Evolutionary conservation across 2,888 invertebrate species (phyloP).

Genomic region (Agriopis aurantiaria): DNA sequence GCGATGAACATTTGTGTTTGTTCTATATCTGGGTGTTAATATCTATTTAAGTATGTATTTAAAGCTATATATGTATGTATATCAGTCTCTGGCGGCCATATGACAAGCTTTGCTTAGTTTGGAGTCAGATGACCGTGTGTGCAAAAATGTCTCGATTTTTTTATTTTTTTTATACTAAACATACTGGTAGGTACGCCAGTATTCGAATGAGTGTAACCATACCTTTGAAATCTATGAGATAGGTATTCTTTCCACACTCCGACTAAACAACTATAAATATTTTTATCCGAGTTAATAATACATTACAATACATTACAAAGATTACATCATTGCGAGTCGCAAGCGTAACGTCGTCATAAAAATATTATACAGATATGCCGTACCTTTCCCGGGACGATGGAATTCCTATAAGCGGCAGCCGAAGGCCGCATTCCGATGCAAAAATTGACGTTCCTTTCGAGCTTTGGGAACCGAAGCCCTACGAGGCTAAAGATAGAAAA

Average conservation of each 20-base stretch:
- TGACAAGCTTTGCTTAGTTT: no score
- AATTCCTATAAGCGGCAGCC: slow-evolving; percentile 56
- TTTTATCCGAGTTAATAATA: slow-evolving; percentile 3
- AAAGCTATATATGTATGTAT: no score
- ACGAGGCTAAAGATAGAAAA: slow-evolving; percentile 7
- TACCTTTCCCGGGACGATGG: slow-evolving; percentile 42
- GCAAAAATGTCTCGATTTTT: no score
- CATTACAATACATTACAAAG: slow-evolving; percentile 15
- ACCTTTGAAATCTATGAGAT: no score
- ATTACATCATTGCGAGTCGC: slow-evolving; percentile 10
- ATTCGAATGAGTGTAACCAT: no score
- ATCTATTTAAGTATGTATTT: no score
- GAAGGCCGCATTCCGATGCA: slow-evolving; percentile 55
- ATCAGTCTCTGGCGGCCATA: no score
- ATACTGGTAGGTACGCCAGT: no score
- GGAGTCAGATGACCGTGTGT: no score
- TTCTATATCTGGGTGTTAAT: no score
- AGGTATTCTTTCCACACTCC: background rate
- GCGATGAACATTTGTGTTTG: no score
- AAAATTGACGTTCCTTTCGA: slow-evolving; percentile 56
- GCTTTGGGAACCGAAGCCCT: slow-evolving; percentile 23
- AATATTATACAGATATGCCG: slow-evolving; percentile 37
- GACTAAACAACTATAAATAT: slow-evolving; percentile 4
- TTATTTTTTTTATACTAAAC: no score
- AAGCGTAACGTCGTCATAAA: slow-evolving; percentile 33